Percentiles rank a stretch among this genome's conserved stretches.
Conservation (phyloP, 2,113 vertebrate species). For the Ochotona curzoniae region DNA sequence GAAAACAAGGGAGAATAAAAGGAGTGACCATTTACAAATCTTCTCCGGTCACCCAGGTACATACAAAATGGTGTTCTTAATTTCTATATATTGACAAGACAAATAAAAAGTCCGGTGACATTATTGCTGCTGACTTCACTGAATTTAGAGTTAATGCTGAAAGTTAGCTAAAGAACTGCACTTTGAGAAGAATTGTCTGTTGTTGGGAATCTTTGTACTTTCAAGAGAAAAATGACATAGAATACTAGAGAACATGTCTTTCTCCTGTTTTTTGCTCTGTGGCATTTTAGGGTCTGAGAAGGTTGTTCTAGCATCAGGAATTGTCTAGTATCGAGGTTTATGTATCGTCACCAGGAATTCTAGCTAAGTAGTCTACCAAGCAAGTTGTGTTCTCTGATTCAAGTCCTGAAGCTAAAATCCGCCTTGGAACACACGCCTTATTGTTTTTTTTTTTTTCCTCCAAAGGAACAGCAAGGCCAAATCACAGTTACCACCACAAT, state of each 20-base stretch:
- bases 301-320: not conserved
- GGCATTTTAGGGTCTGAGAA: conserved; percentile 44
- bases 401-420: conserved; percentile 52
- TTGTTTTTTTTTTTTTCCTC: not conserved
- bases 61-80: not conserved
- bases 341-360: not conserved
- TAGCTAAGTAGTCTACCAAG: not conserved
- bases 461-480: conserved; percentile 37
- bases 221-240: conserved; percentile 31
- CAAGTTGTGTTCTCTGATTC: conserved; percentile 34
- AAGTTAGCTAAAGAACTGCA: conserved; percentile 17
- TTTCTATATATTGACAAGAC: not conserved
- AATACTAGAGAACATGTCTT: not conserved
- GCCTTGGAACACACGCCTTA: not conserved
- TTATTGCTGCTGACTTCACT: not conserved
- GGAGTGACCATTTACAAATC: not conserved
- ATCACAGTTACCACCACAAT: not conserved
- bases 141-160: conserved; percentile 21
- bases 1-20: not conserved
- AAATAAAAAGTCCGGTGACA: not conserved
- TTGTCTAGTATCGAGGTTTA: not conserved
- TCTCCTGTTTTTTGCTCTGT: conserved; percentile 46
- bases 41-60: not conserved
- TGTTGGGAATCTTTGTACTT: conserved; percentile 47
- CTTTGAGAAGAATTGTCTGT: conserved; percentile 48